These are phyloP conservation scores for Trichacis sp. DNA, from an alignment of 2,888 invertebrate genomes.

Conservation along the genomic window DNA sequence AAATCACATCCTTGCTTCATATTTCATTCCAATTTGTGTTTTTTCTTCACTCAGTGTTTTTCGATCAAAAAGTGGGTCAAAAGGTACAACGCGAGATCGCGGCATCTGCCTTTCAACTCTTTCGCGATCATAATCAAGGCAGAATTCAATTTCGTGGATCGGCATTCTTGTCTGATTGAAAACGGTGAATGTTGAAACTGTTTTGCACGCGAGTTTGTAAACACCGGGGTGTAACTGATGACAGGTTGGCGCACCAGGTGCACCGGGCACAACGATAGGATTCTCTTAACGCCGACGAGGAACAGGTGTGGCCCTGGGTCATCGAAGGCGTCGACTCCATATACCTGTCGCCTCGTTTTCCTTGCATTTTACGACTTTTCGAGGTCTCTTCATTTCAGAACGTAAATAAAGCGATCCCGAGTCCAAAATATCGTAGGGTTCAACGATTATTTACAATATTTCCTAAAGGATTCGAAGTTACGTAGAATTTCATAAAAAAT, in stretches of 20 bases:
- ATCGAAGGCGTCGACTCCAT: not conserved
- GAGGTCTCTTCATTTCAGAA: too few species aligned
- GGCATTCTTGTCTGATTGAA: not conserved
- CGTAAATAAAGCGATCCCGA: too few species aligned
- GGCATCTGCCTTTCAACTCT: not conserved
- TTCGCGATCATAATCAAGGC: not conserved
- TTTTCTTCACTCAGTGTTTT: too few species aligned
- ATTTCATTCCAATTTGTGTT: too few species aligned
- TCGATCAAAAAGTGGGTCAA: too few species aligned
- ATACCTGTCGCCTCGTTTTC: not conserved
- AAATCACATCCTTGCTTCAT: too few species aligned
- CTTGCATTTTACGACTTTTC: too few species aligned
- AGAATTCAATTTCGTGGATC: not conserved
- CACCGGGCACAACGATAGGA: not conserved
- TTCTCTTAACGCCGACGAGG: not conserved
- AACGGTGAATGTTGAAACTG: not conserved
- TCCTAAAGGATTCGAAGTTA: too few species aligned
- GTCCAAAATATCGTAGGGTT: too few species aligned
- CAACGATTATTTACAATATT: too few species aligned
- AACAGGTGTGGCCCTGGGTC: not conserved
- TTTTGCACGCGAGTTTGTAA: not conserved
- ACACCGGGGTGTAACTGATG: not conserved
- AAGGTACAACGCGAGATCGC: too few species aligned
- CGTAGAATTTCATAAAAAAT: too few species aligned
- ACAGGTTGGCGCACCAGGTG: constrained; percentile 8